Evolutionary conservation across 2,888 invertebrate genomes (phyloP).

Genomic region (Rotaria macrura): DNA sequence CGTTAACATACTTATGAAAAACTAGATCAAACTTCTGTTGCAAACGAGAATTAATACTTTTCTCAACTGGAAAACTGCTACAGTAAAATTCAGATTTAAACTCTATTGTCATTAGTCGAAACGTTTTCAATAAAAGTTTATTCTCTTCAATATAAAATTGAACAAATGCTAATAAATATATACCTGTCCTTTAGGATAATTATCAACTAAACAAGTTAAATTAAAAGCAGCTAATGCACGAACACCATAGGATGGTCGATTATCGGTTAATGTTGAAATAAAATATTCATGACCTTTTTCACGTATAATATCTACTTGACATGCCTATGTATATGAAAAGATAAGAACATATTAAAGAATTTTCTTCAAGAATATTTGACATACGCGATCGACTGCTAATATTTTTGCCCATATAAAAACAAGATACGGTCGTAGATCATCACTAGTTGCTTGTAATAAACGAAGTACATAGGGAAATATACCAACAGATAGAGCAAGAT

Average conservation of each 20-base stretch:
- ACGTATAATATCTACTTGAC: slow-evolving; percentile 27
- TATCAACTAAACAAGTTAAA: slow-evolving; percentile 24
- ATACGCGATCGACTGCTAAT: slow-evolving; percentile 67
- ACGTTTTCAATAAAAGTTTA: too few relatives aligned
- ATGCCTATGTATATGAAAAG: neutral
- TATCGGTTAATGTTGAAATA: slow-evolving; percentile 25
- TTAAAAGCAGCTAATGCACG: slow-evolving; percentile 29
- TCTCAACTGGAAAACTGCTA: too few relatives aligned
- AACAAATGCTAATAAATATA: neutral
- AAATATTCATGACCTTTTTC: slow-evolving; percentile 32
- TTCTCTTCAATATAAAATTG: too few relatives aligned
- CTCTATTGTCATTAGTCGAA: too few relatives aligned
- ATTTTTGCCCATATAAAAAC: slow-evolving; percentile 99
- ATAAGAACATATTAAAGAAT: neutral
- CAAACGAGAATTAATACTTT: too few relatives aligned
- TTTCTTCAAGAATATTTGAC: slow-evolving; percentile 59
- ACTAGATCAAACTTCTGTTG: too few relatives aligned
- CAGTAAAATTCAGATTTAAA: too few relatives aligned
- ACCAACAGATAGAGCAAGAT: slow-evolving; percentile 81
- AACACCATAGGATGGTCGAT: neutral
- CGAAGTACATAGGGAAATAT: slow-evolving; percentile 97
- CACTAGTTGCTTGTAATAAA: slow-evolving; percentile 71
- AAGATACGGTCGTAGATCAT: slow-evolving; percentile 76
- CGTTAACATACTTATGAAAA: too few relatives aligned
- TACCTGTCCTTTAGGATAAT: slow-evolving; percentile 26